A percentile compares a stretch with the other conserved stretches of the same genome.
phyloP scores from a whole-genome alignment of 2,797 vertebrate species.

The Heteromormyrus szaboi region DNA sequence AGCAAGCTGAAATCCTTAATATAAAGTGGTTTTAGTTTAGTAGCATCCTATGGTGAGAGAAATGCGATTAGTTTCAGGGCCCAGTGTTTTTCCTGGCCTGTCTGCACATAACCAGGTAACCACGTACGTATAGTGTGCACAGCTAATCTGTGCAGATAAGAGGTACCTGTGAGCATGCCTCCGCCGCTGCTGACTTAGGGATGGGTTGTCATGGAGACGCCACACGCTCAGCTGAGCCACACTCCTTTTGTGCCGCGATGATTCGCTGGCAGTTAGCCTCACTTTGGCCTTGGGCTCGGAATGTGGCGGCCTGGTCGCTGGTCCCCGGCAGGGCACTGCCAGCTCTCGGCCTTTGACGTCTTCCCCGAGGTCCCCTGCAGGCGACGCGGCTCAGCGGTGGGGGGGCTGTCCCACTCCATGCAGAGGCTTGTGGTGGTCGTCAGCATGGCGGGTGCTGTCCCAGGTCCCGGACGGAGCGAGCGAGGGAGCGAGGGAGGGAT shows the following conservation, averaged over 20 bases:
- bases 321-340: slow-evolving; percentile 52
- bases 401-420: slow-evolving; percentile 68
- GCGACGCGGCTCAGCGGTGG: slow-evolving; percentile 60
- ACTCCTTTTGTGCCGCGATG: slow-evolving; percentile 50
- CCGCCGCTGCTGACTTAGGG: slow-evolving; percentile 48
- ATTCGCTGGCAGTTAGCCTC: slow-evolving; percentile 32
- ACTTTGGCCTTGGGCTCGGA: not conserved
- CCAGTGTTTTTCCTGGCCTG: not conserved
- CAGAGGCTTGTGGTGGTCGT: slow-evolving; percentile 72
- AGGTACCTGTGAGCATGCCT: slow-evolving; percentile 36
- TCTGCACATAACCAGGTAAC: not conserved
- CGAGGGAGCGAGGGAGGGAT: slow-evolving; percentile 70
- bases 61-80: not conserved
- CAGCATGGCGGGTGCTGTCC: slow-evolving; percentile 53
- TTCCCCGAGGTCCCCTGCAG: slow-evolving; percentile 58
- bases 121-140: not conserved
- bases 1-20: not conserved
- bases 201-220: slow-evolving; percentile 75
- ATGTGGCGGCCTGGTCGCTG: slow-evolving; percentile 58
- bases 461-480: slow-evolving; percentile 48
- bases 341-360: slow-evolving; percentile 66
- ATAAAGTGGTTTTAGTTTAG: not conserved
- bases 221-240: slow-evolving; percentile 61
- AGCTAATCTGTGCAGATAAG: slow-evolving; percentile 25
- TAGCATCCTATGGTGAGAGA: not conserved